A percentile compares a stretch with the other conserved stretches of the same genome.
Evolutionary conservation across 2,888 invertebrate species (phyloP).

Genomic region (Pelosia muscerda): DNA sequence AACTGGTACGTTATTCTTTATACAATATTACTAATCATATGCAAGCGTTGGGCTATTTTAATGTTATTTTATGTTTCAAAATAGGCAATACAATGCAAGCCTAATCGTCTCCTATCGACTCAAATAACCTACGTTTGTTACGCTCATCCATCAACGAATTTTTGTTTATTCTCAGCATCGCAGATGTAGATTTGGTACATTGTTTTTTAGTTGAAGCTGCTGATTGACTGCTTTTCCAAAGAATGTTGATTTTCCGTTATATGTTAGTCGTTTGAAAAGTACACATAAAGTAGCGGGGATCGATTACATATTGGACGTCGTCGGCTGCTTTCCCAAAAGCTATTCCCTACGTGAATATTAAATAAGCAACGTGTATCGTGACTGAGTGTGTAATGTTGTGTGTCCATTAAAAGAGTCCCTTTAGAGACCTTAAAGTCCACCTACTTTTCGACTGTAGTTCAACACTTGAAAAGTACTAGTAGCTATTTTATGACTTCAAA

Average conservation of each 20-base stretch:
- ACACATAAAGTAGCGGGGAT: neutral
- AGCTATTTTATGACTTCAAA: too few relatives aligned
- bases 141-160: neutral
- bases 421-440: too few relatives aligned
- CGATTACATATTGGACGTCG: too few relatives aligned
- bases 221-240: neutral
- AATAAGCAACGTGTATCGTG: too few relatives aligned
- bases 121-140: neutral
- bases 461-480: too few relatives aligned
- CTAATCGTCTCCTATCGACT: neutral
- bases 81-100: neutral
- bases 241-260: neutral
- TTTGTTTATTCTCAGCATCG: neutral
- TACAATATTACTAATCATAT: slow-evolving; percentile 2
- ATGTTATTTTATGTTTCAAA: too few relatives aligned
- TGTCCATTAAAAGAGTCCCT: too few relatives aligned
- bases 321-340: too few relatives aligned
- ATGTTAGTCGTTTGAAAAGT: neutral
- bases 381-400: too few relatives aligned
- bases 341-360: too few relatives aligned
- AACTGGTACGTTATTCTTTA: slow-evolving; percentile 49
- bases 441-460: too few relatives aligned
- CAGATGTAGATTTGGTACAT: neutral
- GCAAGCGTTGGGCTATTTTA: neutral
- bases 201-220: neutral